Evolutionary conservation across 2,888 invertebrate genomes (phyloP).

Genomic region (Agapostemon virescens): DNA sequence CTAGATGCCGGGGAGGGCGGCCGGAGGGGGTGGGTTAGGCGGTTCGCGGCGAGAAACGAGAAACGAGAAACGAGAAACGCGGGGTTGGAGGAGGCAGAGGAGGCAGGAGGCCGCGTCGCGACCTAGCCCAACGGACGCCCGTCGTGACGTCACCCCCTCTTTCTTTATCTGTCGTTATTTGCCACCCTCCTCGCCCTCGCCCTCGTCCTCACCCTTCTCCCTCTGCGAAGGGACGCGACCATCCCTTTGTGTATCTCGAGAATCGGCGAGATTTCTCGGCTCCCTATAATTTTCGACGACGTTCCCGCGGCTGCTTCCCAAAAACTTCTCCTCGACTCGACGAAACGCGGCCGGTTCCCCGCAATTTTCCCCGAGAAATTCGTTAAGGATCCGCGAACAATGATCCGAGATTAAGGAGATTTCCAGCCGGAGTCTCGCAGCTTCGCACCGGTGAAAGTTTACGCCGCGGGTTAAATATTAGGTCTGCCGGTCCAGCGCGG

Average conservation of each 20-base stretch:
- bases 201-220: background rate
- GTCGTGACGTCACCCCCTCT: constrained; percentile 72
- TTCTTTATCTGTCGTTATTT: constrained; percentile 62
- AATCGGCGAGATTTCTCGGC: constrained; percentile 3
- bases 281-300: constrained; percentile 2
- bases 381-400: background rate
- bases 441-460: constrained; percentile 24
- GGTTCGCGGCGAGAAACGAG: constrained; percentile 47
- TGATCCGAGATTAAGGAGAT: background rate
- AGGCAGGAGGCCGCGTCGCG: constrained; percentile 66
- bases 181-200: constrained; percentile 22
- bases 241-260: constrained; percentile 11
- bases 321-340: constrained; percentile 1
- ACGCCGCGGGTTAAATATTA: constrained; percentile 24
- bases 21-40: constrained; percentile 52
- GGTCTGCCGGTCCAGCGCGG: background rate
- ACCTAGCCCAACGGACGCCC: constrained; percentile 77
- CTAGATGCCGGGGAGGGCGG: constrained; percentile 47
- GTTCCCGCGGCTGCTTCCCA: background rate
- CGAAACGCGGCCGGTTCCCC: background rate
- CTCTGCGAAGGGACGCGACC: constrained; percentile 16
- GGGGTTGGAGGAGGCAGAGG: background rate
- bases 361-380: background rate
- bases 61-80: constrained; percentile 9
- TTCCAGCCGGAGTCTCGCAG: background rate